phyloP scores from a whole-genome alignment of 2,888 invertebrate species.

The Andrena marginata region DNA sequence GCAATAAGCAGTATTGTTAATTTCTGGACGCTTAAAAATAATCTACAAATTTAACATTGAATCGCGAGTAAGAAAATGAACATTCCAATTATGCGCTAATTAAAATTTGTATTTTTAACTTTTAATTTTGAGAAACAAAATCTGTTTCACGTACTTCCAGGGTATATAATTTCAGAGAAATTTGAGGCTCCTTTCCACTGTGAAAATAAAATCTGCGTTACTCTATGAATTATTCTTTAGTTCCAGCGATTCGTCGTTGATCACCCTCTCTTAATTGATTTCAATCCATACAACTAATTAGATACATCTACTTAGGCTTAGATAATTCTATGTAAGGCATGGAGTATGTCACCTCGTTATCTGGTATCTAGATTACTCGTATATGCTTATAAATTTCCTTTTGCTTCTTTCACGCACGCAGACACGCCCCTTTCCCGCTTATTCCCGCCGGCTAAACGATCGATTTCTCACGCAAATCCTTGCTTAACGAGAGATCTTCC shows the following conservation, averaged over 20 bases:
- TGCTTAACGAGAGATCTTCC: neutral
- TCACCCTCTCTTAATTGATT: constrained; percentile 34
- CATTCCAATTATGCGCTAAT: no score
- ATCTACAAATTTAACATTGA: no score
- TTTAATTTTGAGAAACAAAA: no score
- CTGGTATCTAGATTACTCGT: constrained; percentile 73
- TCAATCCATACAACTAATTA: constrained; percentile 64
- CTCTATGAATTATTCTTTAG: neutral
- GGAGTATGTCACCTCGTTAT: constrained; percentile 82
- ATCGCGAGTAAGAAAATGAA: no score
- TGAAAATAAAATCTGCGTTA: neutral
- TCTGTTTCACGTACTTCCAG: no score
- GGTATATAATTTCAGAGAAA: no score
- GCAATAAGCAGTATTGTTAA: neutral
- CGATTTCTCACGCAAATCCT: constrained; percentile 2
- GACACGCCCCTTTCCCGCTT: constrained; percentile 11
- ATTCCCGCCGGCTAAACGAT: constrained; percentile 6
- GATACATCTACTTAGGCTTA: constrained; percentile 77
- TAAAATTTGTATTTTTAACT: no score
- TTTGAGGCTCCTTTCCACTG: no score
- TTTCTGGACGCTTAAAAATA: neutral
- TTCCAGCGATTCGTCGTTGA: constrained; percentile 18
- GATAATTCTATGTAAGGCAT: constrained; percentile 83
- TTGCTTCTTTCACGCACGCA: constrained; percentile 27
- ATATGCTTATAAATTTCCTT: constrained; percentile 57